Evolutionary conservation across 2,113 vertebrate species (phyloP).

Genomic region (Saguinus midas): DNA sequence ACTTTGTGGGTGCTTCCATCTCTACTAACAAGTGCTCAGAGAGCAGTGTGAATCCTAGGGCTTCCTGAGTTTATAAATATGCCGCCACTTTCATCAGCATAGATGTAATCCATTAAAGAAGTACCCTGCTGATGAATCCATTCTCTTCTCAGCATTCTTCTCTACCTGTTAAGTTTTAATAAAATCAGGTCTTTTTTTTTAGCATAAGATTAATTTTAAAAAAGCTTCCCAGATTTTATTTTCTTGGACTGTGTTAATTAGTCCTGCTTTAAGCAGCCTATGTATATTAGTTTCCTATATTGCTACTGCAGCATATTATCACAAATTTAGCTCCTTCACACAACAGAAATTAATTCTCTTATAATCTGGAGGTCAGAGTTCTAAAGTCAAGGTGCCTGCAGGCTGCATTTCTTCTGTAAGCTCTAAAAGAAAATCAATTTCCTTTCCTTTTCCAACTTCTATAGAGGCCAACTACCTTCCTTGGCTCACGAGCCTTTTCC

Average conservation of each 20-base stretch:
- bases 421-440: neutral
- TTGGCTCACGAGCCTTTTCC: too few relatives aligned
- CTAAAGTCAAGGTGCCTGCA: neutral
- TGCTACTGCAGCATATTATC: neutral
- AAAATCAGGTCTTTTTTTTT: neutral
- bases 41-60: neutral
- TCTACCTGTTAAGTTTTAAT: neutral
- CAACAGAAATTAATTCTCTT: neutral
- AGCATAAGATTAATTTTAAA: neutral
- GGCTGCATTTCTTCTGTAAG: neutral
- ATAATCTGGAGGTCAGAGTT: neutral
- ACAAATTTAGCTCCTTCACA: neutral
- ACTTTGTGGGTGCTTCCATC: neutral
- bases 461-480: neutral
- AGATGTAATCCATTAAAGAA: neutral
- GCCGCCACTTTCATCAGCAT: neutral
- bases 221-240: neutral
- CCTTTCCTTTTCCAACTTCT: too few relatives aligned
- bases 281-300: neutral
- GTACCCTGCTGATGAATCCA: neutral
- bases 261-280: neutral
- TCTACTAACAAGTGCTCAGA: neutral
- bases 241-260: neutral
- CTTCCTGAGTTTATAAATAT: neutral
- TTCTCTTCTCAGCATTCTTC: neutral